Conservation (phyloP, 2,888 invertebrate genomes). For the Platerodrilus igneus region DNA sequence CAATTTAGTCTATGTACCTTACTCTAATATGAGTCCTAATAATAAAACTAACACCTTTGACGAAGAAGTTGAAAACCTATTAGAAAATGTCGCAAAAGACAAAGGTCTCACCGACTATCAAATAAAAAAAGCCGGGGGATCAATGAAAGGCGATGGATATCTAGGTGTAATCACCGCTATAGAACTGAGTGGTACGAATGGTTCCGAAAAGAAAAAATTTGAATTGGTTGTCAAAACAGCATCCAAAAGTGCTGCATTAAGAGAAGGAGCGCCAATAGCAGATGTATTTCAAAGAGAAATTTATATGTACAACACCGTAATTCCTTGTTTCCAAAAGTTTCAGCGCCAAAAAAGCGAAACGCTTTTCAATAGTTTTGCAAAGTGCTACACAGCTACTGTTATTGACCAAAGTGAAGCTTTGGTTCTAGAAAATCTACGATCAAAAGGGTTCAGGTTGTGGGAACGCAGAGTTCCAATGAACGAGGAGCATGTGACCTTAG, state of each 20-base stretch:
- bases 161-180: slow-evolving; percentile 29
- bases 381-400: neutral
- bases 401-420: slow-evolving; percentile 22
- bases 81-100: slow-evolving; percentile 6
- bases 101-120: slow-evolving; percentile 13
- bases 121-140: slow-evolving; percentile 18
- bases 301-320: slow-evolving; percentile 5
- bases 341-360: slow-evolving; percentile 1
- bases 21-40: too few species aligned
- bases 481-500: slow-evolving; percentile 32
- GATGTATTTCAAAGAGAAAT: slow-evolving; percentile 3
- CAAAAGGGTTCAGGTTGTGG: slow-evolving; percentile 30
- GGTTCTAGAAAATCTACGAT: slow-evolving; percentile 35
- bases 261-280: neutral
- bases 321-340: slow-evolving; percentile 1
- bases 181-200: slow-evolving; percentile 19
- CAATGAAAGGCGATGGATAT: slow-evolving; percentile 32
- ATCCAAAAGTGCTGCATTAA: slow-evolving; percentile 2
- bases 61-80: slow-evolving; percentile 7
- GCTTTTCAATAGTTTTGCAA: neutral
- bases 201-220: slow-evolving; percentile 12
- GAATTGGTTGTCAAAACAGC: slow-evolving; percentile 20
- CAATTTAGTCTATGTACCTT: too few species aligned
- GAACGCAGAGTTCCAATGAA: slow-evolving; percentile 33
- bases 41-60: too few species aligned